These are phyloP conservation scores for Ophion costatus DNA, from an alignment of 2,888 invertebrate species.

Conservation along the genomic window DNA sequence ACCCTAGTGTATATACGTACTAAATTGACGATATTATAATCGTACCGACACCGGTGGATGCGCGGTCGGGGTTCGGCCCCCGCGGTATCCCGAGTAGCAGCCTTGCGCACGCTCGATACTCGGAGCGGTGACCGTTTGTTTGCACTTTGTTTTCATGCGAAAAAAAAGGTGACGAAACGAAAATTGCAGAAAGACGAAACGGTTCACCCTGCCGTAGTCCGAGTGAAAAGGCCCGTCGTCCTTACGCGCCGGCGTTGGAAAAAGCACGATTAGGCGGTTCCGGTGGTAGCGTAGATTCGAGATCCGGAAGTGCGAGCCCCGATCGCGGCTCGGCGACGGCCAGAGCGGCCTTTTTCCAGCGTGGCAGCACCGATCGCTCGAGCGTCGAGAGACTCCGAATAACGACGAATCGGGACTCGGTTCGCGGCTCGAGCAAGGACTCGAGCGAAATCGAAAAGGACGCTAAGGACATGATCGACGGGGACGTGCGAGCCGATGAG, in stretches of 20 bases:
- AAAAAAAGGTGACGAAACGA: neutral
- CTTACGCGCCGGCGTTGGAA: slow-evolving; percentile 80
- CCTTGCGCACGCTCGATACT: too few species aligned
- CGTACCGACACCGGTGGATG: too few species aligned
- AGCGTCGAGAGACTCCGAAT: slow-evolving; percentile 78
- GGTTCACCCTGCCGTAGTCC: slow-evolving; percentile 82
- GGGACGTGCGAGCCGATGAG: slow-evolving; percentile 82
- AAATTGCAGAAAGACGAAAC: slow-evolving; percentile 76
- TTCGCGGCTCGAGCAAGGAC: slow-evolving; percentile 75
- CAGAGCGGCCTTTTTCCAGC: slow-evolving; percentile 75
- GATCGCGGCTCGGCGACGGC: slow-evolving; percentile 75
- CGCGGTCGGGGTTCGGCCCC: too few species aligned
- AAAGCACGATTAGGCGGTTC: slow-evolving; percentile 80
- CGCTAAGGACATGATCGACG: slow-evolving; percentile 79
- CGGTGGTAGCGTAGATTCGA: slow-evolving; percentile 81
- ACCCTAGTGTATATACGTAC: too few species aligned
- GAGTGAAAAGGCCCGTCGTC: slow-evolving; percentile 84
- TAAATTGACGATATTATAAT: too few species aligned
- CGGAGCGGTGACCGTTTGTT: too few species aligned
- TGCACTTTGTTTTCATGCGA: neutral
- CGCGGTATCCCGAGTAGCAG: too few species aligned
- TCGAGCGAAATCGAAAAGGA: slow-evolving; percentile 78
- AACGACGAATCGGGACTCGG: slow-evolving; percentile 77
- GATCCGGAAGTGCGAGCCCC: slow-evolving; percentile 81
- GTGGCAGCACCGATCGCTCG: slow-evolving; percentile 78